Evolutionary conservation across 2,797 vertebrate genomes (phyloP).

Genomic region (Crossoptilon crossoptilon): DNA sequence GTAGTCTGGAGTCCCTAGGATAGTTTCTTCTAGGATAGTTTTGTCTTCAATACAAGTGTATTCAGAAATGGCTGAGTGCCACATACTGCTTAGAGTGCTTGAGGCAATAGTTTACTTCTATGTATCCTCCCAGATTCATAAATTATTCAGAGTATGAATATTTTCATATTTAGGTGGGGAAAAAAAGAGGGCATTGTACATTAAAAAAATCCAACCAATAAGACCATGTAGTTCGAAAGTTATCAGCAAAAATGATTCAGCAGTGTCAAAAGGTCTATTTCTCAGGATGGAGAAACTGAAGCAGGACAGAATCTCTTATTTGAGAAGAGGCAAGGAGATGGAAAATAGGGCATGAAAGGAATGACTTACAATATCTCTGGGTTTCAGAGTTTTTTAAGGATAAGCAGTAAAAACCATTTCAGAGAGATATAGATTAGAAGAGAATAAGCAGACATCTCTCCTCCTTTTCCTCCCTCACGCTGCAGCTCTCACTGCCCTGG

Average conservation of each 20-base stretch:
- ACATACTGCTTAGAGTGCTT: neutral
- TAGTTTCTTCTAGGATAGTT: neutral
- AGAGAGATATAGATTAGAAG: neutral
- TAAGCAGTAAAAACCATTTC: neutral
- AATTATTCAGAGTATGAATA: neutral
- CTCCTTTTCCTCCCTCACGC: neutral
- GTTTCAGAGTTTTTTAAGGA: neutral
- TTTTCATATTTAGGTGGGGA: neutral
- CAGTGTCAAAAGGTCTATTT: neutral
- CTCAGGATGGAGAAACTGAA: neutral
- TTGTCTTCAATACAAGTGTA: neutral
- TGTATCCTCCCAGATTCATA: neutral
- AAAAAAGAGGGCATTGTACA: neutral
- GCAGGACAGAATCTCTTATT: neutral
- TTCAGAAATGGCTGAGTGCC: neutral
- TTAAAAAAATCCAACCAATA: neutral
- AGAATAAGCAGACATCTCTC: neutral
- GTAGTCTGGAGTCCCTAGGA: neutral
- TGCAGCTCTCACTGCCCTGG: neutral
- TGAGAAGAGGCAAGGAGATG: neutral
- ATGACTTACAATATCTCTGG: neutral
- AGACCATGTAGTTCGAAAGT: neutral
- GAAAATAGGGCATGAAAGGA: neutral
- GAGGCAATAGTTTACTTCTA: neutral
- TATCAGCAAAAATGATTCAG: neutral